phyloP scores from a whole-genome alignment of 2,888 invertebrate species.

The Xanthorhoe designata region DNA sequence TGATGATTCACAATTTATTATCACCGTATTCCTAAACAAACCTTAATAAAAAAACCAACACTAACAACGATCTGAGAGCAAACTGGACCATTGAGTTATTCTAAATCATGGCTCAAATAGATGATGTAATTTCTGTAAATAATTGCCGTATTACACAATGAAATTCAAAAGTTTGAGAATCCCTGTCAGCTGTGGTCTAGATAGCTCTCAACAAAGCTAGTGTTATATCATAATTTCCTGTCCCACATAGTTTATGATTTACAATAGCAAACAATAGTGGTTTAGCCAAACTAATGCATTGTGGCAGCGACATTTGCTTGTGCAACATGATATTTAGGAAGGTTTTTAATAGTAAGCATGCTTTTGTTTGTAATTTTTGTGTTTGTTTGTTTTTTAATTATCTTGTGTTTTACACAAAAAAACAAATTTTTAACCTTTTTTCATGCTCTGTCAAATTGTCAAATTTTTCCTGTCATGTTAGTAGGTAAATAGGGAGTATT shows the following conservation, averaged over 20 bases:
- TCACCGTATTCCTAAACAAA: too few relatives aligned
- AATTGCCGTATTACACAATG: too few relatives aligned
- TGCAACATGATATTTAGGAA: conserved; percentile 68
- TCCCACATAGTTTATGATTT: conserved; percentile 58
- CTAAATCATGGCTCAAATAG: not conserved
- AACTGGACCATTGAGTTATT: too few relatives aligned
- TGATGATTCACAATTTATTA: too few relatives aligned
- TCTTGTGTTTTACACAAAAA: too few relatives aligned
- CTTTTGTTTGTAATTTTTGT: not conserved
- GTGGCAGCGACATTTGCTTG: conserved; percentile 39
- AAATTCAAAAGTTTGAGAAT: conserved; percentile 46
- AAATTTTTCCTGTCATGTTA: too few relatives aligned
- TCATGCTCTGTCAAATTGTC: too few relatives aligned
- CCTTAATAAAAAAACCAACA: too few relatives aligned
- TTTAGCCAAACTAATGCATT: conserved; percentile 55
- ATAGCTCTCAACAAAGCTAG: conserved; percentile 57
- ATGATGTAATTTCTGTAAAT: too few relatives aligned
- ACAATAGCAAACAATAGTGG: conserved; percentile 58
- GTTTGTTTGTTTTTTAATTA: not conserved
- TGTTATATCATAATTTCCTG: conserved; percentile 73
- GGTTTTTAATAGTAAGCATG: conserved; percentile 60
- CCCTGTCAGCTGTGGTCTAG: conserved; percentile 52
- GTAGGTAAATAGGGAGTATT: too few relatives aligned
- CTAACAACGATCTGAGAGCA: too few relatives aligned
- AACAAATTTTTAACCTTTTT: too few relatives aligned